These are phyloP conservation scores for Pogonophryne albipinna DNA, from an alignment of 2,797 vertebrate species.

Conservation along the genomic window DNA sequence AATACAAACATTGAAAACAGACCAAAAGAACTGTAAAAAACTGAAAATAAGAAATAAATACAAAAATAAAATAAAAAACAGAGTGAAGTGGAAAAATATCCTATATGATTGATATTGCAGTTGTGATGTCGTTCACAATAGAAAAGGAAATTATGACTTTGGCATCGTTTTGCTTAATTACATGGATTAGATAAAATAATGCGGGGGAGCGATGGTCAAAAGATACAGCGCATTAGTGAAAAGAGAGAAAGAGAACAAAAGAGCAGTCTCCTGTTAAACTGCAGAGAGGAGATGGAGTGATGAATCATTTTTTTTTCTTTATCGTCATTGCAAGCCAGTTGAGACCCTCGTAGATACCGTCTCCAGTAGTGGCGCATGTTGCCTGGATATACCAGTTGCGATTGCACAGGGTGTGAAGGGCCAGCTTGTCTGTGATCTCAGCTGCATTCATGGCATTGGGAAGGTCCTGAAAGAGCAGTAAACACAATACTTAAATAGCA, in stretches of 20 bases:
- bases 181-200: slow-evolving; percentile 3
- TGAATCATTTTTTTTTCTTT: slow-evolving; percentile 84
- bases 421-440: slow-evolving; percentile 87
- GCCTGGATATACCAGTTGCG: slow-evolving; percentile 88
- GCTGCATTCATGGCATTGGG: slow-evolving; percentile 87
- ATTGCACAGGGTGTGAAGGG: slow-evolving; percentile 78
- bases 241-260: slow-evolving; percentile 48
- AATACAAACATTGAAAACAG: slow-evolving; percentile 27
- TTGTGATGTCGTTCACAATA: too few species aligned
- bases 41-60: slow-evolving; percentile 51
- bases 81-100: too few species aligned
- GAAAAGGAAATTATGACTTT: too few species aligned
- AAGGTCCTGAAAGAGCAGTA: slow-evolving; percentile 75
- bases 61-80: slow-evolving; percentile 22
- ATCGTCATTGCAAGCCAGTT: slow-evolving; percentile 87
- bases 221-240: slow-evolving; percentile 64
- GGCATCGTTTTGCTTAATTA: too few species aligned
- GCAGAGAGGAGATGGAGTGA: slow-evolving; percentile 43
- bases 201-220: slow-evolving; percentile 73
- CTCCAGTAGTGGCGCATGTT: slow-evolving; percentile 86
- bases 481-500: background rate
- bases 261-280: slow-evolving; percentile 64
- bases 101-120: too few species aligned
- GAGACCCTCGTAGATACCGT: slow-evolving; percentile 87
- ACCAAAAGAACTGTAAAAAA: slow-evolving; percentile 32